A percentile compares a stretch with the other conserved stretches of the same genome.
phyloP scores from a whole-genome alignment of 2,797 vertebrate genomes.

The Lycodopsis pacificus region DNA sequence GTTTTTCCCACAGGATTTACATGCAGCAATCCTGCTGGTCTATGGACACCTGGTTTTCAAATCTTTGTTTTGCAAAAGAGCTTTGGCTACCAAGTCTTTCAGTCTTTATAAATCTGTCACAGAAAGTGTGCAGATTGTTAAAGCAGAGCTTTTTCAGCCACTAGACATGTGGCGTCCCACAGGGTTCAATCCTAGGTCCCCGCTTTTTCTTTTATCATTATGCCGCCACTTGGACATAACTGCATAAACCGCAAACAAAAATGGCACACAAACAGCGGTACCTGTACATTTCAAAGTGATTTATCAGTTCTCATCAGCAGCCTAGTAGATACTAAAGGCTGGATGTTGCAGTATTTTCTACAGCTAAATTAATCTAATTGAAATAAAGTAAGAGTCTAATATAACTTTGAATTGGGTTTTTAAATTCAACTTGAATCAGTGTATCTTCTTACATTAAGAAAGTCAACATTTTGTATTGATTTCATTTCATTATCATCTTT shows the following conservation, averaged over 20 bases:
- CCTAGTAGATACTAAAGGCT: neutral
- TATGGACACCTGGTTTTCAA: constrained; percentile 11
- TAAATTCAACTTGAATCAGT: constrained; percentile 2
- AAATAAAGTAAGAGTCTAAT: neutral
- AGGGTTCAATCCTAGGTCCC: constrained; percentile 8
- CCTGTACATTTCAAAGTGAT: neutral
- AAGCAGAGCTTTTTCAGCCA: neutral
- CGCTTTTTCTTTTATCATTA: neutral
- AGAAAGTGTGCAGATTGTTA: neutral
- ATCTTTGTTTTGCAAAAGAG: constrained; percentile 1
- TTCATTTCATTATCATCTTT: neutral
- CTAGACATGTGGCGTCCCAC: constrained; percentile 22
- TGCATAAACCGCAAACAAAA: neutral
- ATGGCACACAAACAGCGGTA: neutral
- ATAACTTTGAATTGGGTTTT: constrained; percentile 2
- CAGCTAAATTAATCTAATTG: constrained; percentile 3
- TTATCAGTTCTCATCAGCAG: neutral
- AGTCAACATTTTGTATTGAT: neutral
- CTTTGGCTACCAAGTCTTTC: neutral
- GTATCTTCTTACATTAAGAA: constrained; percentile 29
- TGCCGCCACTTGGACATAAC: neutral
- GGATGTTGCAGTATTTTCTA: neutral
- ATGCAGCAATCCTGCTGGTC: constrained; percentile 8
- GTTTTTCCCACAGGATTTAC: constrained; percentile 11
- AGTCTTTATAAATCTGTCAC: neutral